phyloP scores from a whole-genome alignment of 2,888 invertebrate species.

The Lasioglossum villosulum region DNA sequence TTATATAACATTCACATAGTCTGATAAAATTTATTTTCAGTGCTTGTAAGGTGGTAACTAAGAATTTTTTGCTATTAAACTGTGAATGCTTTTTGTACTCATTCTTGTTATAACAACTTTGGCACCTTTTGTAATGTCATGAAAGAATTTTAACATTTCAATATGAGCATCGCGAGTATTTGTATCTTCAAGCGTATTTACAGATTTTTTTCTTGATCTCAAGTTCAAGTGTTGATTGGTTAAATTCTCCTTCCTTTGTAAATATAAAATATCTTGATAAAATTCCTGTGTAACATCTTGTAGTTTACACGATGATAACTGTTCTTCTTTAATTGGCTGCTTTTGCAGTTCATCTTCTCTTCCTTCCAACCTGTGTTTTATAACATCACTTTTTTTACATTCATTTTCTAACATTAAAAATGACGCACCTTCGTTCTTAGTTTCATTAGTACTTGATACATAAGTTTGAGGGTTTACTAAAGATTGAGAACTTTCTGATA shows the following conservation, averaged over 20 bases:
- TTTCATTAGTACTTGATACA: not conserved
- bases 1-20: conserved; percentile 11
- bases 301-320: conserved; percentile 34
- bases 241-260: conserved; percentile 52
- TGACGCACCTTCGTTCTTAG: not conserved
- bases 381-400: not conserved
- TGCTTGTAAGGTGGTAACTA: conserved; percentile 41
- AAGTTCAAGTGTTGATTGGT: conserved; percentile 39
- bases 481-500: not conserved
- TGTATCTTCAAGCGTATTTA: conserved; percentile 12
- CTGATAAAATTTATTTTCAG: conserved; percentile 8
- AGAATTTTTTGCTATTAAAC: conserved; percentile 46
- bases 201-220: conserved; percentile 40
- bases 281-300: conserved; percentile 70
- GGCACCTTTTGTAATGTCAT: conserved; percentile 79
- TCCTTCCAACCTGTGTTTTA: not conserved
- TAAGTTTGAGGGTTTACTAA: not conserved
- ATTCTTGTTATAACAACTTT: conserved; percentile 80
- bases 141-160: conserved; percentile 80
- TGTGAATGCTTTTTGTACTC: conserved; percentile 72
- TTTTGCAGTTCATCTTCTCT: not conserved
- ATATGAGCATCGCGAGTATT: conserved; percentile 67
- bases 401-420: not conserved
- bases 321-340: conserved; percentile 24
- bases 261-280: conserved; percentile 59